Evolutionary conservation across 1,140 invertebrate species (phyloP).

Genomic region (Scylla paramamosain): DNA sequence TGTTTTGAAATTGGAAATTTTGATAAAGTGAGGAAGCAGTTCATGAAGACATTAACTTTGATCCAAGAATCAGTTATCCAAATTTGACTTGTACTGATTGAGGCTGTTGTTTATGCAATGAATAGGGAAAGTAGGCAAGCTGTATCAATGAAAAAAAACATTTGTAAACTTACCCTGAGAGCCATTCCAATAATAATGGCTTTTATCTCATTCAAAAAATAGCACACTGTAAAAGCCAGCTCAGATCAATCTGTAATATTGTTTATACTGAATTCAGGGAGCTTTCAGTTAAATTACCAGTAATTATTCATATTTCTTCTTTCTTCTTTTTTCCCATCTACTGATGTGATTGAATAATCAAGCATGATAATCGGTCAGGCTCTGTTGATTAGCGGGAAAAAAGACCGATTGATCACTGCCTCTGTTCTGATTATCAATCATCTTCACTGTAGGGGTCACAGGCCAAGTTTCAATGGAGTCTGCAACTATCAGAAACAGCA

Average conservation of each 20-base stretch:
- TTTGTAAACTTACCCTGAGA: too few species aligned
- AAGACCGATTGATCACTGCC: conserved; percentile 75
- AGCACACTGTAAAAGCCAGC: too few species aligned
- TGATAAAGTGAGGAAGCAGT: too few species aligned
- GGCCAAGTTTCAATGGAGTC: conserved; percentile 53
- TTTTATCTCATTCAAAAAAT: too few species aligned
- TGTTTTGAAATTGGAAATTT: too few species aligned
- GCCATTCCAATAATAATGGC: too few species aligned
- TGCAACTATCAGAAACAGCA: conserved; percentile 40
- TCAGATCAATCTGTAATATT: not conserved
- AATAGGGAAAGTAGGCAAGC: too few species aligned
- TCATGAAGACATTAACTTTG: too few species aligned
- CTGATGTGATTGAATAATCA: conserved; percentile 78
- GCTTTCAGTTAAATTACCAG: not conserved
- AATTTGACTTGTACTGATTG: too few species aligned
- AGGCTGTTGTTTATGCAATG: too few species aligned
- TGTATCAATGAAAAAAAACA: too few species aligned
- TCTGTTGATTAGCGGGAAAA: conserved; percentile 52
- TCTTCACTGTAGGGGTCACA: conserved; percentile 77
- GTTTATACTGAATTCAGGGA: not conserved
- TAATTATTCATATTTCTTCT: conserved; percentile 66
- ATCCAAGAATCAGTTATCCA: too few species aligned
- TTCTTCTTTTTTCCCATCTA: conserved; percentile 74
- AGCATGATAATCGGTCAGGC: conserved; percentile 77
- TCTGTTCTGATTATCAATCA: conserved; percentile 77